Conservation (phyloP, 37 sponge, comb jelly and placozoan genomes). For the Chondrilla cf. caribensis region DNA sequence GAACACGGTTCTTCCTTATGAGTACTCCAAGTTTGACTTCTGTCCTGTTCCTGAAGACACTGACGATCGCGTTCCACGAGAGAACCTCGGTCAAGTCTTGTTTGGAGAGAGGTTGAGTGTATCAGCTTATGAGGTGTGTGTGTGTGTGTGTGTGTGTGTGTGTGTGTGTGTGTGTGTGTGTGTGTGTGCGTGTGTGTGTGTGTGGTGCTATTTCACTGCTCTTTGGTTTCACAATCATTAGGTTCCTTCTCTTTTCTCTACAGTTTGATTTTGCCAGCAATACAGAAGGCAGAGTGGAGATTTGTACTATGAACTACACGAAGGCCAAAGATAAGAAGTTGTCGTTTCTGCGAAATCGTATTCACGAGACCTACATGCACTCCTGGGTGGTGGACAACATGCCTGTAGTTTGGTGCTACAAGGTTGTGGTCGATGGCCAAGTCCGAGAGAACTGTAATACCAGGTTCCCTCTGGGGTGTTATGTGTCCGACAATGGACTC, state of each 20-base stretch:
- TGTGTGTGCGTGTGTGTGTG: no score
- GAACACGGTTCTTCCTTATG: slow-evolving; percentile 90
- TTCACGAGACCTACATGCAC: slow-evolving; percentile 76
- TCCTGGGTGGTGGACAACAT: slow-evolving; percentile 96
- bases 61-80: slow-evolving; percentile 71
- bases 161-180: no score
- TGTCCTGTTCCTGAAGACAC: slow-evolving; percentile 32
- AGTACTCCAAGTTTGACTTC: slow-evolving; percentile 97
- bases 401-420: slow-evolving; percentile 97
- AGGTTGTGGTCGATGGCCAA: slow-evolving; percentile 29
- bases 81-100: slow-evolving; percentile 96
- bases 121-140: slow-evolving; percentile 53
- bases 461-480: slow-evolving; percentile 96
- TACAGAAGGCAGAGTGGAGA: neutral
- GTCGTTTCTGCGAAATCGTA: slow-evolving; percentile 51
- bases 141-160: no score
- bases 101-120: slow-evolving; percentile 70
- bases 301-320: slow-evolving; percentile 31
- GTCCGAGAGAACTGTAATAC: slow-evolving; percentile 76
- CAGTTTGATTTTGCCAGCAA: neutral
- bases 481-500: slow-evolving; percentile 51
- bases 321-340: slow-evolving; percentile 28
- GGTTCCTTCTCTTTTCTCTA: neutral
- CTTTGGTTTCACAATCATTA: no score
- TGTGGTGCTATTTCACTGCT: no score